Evolutionary conservation across 2,113 vertebrate genomes (phyloP).

Genomic region (Saguinus imperator): DNA sequence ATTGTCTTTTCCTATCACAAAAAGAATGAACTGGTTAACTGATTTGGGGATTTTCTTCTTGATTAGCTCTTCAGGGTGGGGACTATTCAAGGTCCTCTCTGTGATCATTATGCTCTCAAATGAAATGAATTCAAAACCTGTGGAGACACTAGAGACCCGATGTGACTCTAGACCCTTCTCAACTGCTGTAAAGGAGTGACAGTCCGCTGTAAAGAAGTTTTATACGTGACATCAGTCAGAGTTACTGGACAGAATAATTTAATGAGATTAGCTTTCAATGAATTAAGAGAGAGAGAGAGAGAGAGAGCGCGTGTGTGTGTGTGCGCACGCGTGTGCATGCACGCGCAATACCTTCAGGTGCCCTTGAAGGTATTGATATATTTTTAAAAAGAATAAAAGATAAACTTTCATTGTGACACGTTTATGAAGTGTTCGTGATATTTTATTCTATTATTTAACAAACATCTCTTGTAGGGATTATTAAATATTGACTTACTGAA

Average conservation of each 20-base stretch:
- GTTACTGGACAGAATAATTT: not conserved
- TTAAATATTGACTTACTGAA: not conserved
- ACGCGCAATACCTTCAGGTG: too few relatives aligned
- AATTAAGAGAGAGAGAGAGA: not conserved
- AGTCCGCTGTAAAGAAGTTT: not conserved
- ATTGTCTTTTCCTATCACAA: not conserved
- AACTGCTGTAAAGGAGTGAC: not conserved
- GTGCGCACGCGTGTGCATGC: not conserved
- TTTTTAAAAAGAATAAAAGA: not conserved
- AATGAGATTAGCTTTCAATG: not conserved
- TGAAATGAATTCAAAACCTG: not conserved
- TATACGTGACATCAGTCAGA: not conserved
- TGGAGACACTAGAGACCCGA: not conserved
- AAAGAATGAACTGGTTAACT: not conserved
- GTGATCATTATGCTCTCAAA: not conserved
- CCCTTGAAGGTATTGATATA: not conserved
- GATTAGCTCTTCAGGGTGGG: not conserved
- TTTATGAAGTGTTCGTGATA: not conserved
- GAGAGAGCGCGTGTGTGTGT: not conserved
- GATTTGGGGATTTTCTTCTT: not conserved
- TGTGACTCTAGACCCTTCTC: not conserved
- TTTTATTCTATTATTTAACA: not conserved
- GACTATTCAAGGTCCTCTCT: not conserved
- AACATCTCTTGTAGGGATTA: not conserved
- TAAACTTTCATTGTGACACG: not conserved